phyloP scores from a whole-genome alignment of 2,113 vertebrate species.

The Crotalus tigris region DNA sequence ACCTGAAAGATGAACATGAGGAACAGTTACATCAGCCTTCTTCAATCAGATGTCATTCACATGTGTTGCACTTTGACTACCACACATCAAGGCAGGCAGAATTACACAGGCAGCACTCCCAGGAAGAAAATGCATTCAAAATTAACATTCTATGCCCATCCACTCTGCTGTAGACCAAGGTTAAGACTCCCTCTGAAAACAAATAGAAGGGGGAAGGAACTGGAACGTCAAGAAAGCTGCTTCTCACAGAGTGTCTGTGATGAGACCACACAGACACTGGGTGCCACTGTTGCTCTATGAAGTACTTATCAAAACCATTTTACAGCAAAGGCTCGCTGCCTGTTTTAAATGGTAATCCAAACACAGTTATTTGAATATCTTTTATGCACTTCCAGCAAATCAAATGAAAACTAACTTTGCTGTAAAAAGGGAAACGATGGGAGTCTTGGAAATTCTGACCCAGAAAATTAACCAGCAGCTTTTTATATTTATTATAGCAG shows the following conservation, averaged over 20 bases:
- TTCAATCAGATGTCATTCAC: neutral
- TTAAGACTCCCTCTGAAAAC: neutral
- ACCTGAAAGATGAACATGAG: conserved; percentile 69
- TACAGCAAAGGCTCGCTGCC: neutral
- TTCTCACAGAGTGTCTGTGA: conserved; percentile 24
- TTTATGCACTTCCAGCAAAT: conserved; percentile 41
- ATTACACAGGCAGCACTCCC: rapidly evolving
- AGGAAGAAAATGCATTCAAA: rapidly evolving
- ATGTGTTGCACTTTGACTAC: neutral
- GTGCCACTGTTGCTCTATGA: conserved; percentile 61
- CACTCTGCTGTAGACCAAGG: neutral
- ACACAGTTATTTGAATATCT: conserved; percentile 34
- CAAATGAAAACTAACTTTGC: conserved; percentile 49
- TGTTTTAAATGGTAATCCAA: conserved; percentile 49
- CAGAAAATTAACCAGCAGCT: conserved; percentile 59
- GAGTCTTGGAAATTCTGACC: conserved; percentile 49
- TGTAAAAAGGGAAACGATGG: conserved; percentile 1
- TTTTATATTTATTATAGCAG: conserved; percentile 46
- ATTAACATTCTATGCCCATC: neutral
- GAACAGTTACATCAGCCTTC: neutral
- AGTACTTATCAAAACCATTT: conserved; percentile 20
- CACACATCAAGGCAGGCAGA: neutral
- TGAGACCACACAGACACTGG: conserved; percentile 51
- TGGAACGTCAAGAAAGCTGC: rapidly evolving
- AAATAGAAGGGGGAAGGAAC: neutral